These are phyloP conservation scores for Cololabis saira DNA, from an alignment of 2,113 vertebrate species.

Conservation along the genomic window DNA sequence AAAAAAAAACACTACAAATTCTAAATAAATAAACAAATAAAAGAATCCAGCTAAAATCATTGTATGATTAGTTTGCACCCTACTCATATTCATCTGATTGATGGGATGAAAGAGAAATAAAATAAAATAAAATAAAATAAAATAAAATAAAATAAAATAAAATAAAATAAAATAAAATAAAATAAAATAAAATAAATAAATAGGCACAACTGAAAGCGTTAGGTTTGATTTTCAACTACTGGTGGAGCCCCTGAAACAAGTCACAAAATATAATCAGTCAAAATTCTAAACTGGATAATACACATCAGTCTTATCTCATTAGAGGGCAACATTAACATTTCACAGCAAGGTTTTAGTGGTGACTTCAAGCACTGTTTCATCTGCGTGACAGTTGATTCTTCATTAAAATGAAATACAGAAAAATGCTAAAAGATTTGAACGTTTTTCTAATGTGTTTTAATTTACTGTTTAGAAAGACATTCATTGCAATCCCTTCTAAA, in stretches of 20 bases:
- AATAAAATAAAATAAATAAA: slow-evolving; percentile 36
- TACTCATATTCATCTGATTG: slow-evolving; percentile 30
- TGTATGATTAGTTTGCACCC: slow-evolving; percentile 34
- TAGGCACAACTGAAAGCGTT: slow-evolving; percentile 12
- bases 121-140: slow-evolving; percentile 13
- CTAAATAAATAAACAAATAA: slow-evolving; percentile 9
- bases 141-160: slow-evolving; percentile 1
- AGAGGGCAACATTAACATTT: slow-evolving; percentile 19
- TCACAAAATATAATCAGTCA: slow-evolving; percentile 49
- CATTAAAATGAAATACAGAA: slow-evolving; percentile 17
- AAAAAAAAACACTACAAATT: slow-evolving; percentile 18
- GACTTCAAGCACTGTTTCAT: slow-evolving; percentile 26
- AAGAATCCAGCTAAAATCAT: slow-evolving; percentile 29
- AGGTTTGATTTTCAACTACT: slow-evolving; percentile 35
- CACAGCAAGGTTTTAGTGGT: slow-evolving; percentile 20
- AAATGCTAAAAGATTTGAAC: slow-evolving; percentile 2
- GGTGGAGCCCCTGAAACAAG: slow-evolving; percentile 47
- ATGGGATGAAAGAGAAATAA: slow-evolving; percentile 35
- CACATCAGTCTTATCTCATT: slow-evolving; percentile 37
- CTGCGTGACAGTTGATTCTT: slow-evolving; percentile 24
- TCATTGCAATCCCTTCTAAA: background rate
- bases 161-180: slow-evolving; percentile 30
- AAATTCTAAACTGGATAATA: slow-evolving; percentile 31
- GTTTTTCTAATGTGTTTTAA: slow-evolving; percentile 1
- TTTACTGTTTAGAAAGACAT: background rate